Base-by-base conservation (phyloP, 2,113 vertebrate species). In the Paramormyrops kingsleyae region DNA sequence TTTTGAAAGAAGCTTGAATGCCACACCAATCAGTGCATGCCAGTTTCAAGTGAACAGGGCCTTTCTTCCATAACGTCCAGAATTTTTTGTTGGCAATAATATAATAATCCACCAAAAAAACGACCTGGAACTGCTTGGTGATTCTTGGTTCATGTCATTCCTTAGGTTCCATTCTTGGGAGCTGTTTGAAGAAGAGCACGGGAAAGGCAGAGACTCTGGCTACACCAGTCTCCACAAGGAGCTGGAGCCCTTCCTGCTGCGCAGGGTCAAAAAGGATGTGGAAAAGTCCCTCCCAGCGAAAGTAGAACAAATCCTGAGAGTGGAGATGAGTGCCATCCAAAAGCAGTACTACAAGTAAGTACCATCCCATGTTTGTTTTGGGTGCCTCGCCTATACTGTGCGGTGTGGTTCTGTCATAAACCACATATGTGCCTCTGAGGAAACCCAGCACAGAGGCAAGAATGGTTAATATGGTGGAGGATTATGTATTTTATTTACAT, bases 301-400 rank as follows among this genome's bases (percentile, higher is more conserved):
- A 91, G 99, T 99, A 92, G 99, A 99, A 83, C 99, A 99, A 93
- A 99, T 99, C 92, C 94, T 99, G 93, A 93, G 99, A 92, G 98
- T 99, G 93, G 99, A 99, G 94, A 99, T 99, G 99, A 99, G 97
- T 52, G 98, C 98, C 27, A 96, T 99, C 92, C 99, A 99, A 95
- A 99, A 99, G 91, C 98, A 99, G 90, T 99, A 99, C 95, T 99
- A 99, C 94, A 99, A 99, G 98, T 99, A 96, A 97, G 96, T 83
- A 70, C 27, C 1, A 87, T 89, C 56, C 35, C 27, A 42, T 6
- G n/a, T 50, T 86, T 4, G 31, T 15, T 86, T 86, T 50, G 12
- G 21, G 24, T 27, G 24, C 10, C 47, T 86, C 83, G 9, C 10
- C 44, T 3, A 13, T 86, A 5, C 24, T 86, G 83, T 86, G 9